Evolutionary conservation across 2,888 invertebrate genomes (phyloP).

Genomic region (Aradus depressus): DNA sequence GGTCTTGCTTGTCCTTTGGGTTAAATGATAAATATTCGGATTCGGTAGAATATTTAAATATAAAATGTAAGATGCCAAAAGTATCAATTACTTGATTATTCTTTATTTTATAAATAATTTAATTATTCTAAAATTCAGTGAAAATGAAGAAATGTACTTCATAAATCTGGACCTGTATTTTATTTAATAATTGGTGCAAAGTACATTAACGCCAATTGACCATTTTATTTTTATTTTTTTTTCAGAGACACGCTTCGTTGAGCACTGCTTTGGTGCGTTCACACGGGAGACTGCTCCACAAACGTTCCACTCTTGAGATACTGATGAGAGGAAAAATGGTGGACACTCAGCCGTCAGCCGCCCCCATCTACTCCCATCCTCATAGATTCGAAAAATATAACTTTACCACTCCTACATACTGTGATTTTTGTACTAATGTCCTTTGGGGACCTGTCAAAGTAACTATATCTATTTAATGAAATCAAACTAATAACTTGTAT

Average conservation of each 20-base stretch:
- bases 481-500: neutral
- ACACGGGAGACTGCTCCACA: constrained; percentile 74
- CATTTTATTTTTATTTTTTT: constrained; percentile 25
- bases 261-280: constrained; percentile 76
- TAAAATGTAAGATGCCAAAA: too few species aligned
- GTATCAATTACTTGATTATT: neutral
- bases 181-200: too few species aligned
- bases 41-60: too few species aligned
- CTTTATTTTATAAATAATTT: neutral
- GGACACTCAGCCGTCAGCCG: constrained; percentile 33
- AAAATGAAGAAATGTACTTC: too few species aligned
- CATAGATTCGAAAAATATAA: constrained; percentile 75
- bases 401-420: constrained; percentile 74
- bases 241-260: constrained; percentile 69
- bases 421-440: constrained; percentile 79
- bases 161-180: too few species aligned
- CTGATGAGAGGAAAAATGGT: constrained; percentile 68
- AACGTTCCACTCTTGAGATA: constrained; percentile 80
- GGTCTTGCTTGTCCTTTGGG: too few species aligned
- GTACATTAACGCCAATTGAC: neutral
- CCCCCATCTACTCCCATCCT: constrained; percentile 57
- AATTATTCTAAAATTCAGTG: too few species aligned
- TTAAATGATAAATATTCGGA: too few species aligned
- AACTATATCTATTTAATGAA: constrained; percentile 4
- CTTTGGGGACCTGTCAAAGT: constrained; percentile 87